Base-by-base conservation (phyloP, 2,113 vertebrate species). In the Spilogale gracilis region DNA sequence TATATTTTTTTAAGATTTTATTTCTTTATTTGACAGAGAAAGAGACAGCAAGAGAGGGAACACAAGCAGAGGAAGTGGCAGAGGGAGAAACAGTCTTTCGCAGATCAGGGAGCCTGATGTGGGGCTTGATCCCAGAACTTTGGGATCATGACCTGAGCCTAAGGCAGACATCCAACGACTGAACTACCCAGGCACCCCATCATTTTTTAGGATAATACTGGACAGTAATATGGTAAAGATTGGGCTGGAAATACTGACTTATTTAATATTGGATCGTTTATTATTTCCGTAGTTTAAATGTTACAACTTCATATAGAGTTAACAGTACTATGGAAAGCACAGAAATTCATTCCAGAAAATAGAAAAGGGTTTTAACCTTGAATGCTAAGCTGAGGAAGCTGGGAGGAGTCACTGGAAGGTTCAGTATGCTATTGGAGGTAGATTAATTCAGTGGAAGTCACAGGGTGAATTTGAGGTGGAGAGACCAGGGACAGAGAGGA, bases 221-320 rank as follows among this genome's bases (percentile, higher is more conserved):
- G 27, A 74, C 50, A 6, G 5, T 43, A 73, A 21, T 43, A 69
- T 43, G 20, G 67, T 65, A 17, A 61, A 74, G 38, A 85, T 27
- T 48, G 96, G 25, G 54, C 52, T 81, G 14, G 91, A 91, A 86
- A 60, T 13, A 87, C 17, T 45, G n/a, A 45, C n/a, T 69, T 73
- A 67, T 67, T 67, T 67, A 67, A 71, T 43, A 79, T 2, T 86
- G 23, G 8, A 32, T 76, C 30, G 69, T 12, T 43, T 52, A 21
- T 87, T 71, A 71, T 71, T 95, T 84, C 18, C 7, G 18, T 71
- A 94, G 92, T 93, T 67, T 63, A 97, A 71, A 63, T 88, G 11
- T 79, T 58, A 58, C 10, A 60, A 25, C 13, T 76, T 48, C 80
- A 56, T 89, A 21, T 21, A 71, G 3, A 5, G 16, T 54, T 69